Conservation (phyloP, 2,113 vertebrate species). For the Microtus richardsoni region DNA sequence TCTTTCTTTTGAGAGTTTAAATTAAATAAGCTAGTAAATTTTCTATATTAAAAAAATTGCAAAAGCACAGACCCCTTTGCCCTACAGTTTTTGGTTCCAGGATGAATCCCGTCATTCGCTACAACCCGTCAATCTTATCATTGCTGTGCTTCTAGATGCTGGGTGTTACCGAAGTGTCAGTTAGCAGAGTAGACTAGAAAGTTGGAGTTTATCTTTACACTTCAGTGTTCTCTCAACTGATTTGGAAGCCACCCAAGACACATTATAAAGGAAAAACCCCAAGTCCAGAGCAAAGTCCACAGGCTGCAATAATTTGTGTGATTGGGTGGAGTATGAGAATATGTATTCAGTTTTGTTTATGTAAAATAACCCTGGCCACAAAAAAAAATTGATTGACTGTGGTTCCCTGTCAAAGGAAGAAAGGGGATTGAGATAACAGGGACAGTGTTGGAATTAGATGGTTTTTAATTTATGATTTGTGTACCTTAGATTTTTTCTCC, state of each 20-base stretch:
- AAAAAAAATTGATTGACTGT: neutral
- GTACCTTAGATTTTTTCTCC: neutral
- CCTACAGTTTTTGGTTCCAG: neutral
- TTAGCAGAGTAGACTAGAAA: neutral
- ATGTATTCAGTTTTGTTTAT: neutral
- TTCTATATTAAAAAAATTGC: neutral
- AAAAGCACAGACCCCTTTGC: neutral
- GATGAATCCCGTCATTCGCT: neutral
- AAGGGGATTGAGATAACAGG: neutral
- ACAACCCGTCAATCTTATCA: neutral
- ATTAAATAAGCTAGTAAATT: neutral
- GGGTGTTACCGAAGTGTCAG: neutral
- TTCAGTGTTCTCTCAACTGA: neutral
- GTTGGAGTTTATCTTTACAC: neutral
- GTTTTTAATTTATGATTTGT: conserved; percentile 46
- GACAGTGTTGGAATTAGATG: neutral
- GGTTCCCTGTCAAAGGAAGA: neutral
- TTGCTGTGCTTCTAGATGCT: neutral
- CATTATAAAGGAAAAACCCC: neutral
- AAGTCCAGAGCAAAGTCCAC: neutral
- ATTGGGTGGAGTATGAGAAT: neutral
- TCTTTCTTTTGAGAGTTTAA: conserved; percentile 9
- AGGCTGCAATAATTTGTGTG: neutral
- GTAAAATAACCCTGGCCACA: neutral
- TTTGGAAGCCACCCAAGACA: neutral